Conservation (phyloP, 2,113 vertebrate species). For the Dromaius novaehollandiae region DNA sequence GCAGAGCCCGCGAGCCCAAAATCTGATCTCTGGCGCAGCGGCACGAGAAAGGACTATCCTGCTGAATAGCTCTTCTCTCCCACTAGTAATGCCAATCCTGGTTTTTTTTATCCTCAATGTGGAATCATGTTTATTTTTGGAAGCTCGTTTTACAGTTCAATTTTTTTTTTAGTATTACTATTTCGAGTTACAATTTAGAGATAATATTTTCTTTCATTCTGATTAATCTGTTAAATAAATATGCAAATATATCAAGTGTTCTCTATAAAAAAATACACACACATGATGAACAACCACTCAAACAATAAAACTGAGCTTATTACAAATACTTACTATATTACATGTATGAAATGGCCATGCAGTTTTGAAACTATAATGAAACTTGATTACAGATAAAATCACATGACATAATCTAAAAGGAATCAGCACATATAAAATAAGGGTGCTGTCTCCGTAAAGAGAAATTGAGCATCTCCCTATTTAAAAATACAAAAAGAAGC, state of each 20-base stretch:
- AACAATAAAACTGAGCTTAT: slow-evolving; percentile 26
- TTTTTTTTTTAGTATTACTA: neutral
- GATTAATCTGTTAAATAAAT: slow-evolving; percentile 63
- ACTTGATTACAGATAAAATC: neutral
- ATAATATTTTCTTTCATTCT: neutral
- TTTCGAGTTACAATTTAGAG: slow-evolving; percentile 19
- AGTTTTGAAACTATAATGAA: slow-evolving; percentile 19
- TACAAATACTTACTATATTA: slow-evolving; percentile 33
- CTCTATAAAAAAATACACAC: neutral
- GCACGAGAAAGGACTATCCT: fast-evolving
- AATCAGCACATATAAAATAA: slow-evolving; percentile 38
- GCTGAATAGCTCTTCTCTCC: neutral
- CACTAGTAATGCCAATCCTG: neutral
- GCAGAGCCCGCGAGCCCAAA: neutral
- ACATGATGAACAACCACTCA: neutral
- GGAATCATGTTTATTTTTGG: slow-evolving; percentile 10
- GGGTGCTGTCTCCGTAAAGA: neutral
- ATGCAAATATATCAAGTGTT: slow-evolving; percentile 44
- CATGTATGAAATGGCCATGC: slow-evolving; percentile 23
- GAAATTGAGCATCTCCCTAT: neutral
- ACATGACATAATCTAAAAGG: neutral
- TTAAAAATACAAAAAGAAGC: neutral
- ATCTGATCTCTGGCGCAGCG: neutral
- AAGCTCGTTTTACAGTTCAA: slow-evolving; percentile 2
- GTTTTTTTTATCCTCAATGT: neutral